Conservation (phyloP, 92 coral and sea anemone species). For the Plumapathes pennacea region DNA sequence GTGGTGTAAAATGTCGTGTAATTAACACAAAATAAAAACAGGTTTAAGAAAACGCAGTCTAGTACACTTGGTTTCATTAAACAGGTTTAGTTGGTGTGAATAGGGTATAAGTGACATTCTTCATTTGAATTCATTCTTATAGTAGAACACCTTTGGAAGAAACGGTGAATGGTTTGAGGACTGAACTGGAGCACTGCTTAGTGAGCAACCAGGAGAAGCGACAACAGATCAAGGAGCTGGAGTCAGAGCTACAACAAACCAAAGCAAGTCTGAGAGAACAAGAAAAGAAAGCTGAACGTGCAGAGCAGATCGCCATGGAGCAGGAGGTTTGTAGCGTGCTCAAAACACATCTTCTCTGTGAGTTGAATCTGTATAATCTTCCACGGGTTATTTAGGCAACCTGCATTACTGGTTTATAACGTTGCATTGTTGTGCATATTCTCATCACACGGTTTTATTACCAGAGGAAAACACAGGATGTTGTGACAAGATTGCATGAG, state of each 20-base stretch:
- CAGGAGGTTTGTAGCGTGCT: constrained; percentile 62
- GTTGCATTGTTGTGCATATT: background rate
- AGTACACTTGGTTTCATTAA: too few species aligned
- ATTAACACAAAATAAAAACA: too few species aligned
- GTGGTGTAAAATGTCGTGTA: too few species aligned
- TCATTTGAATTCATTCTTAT: too few species aligned
- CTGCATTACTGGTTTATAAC: background rate
- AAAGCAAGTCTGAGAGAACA: constrained; percentile 53
- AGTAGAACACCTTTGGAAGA: constrained; percentile 46
- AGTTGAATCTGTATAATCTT: background rate
- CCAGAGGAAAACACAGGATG: constrained; percentile 17
- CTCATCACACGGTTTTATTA: background rate
- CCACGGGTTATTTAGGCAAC: background rate
- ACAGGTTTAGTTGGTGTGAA: too few species aligned
- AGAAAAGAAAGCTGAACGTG: constrained; percentile 47
- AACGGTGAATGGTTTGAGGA: constrained; percentile 66
- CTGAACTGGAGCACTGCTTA: constrained; percentile 76
- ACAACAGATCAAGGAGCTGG: constrained; percentile 60
- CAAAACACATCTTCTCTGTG: background rate
- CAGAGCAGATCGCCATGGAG: constrained; percentile 75
- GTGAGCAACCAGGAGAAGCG: constrained; percentile 59
- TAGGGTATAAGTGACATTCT: too few species aligned
- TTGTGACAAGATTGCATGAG: constrained; percentile 24
- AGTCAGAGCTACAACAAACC: constrained; percentile 40
- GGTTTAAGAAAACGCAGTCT: too few species aligned